These are phyloP conservation scores for Polylopha cassiicola DNA, from an alignment of 2,888 invertebrate species.

Conservation along the genomic window DNA sequence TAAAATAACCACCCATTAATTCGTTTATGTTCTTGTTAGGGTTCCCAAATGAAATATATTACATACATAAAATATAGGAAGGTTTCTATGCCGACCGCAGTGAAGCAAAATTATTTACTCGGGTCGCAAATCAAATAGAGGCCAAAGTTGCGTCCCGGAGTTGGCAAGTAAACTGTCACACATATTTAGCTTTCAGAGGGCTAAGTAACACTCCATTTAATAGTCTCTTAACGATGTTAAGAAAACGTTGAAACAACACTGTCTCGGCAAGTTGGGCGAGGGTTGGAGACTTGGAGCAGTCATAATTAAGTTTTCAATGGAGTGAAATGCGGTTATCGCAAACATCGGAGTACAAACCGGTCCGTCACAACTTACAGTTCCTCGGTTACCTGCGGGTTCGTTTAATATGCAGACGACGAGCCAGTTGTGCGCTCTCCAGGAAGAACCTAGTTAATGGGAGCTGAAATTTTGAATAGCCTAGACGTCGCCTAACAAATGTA, in stretches of 20 bases:
- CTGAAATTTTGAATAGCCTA: neutral
- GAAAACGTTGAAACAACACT: constrained; percentile 41
- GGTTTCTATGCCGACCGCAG: constrained; percentile 13
- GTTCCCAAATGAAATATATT: constrained; percentile 11
- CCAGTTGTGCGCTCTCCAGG: constrained; percentile 5
- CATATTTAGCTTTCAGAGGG: constrained; percentile 34
- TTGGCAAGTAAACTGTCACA: constrained; percentile 28
- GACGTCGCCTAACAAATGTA: too few species aligned
- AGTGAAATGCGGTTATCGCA: constrained; percentile 56
- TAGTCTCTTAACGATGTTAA: constrained; percentile 44
- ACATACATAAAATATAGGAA: constrained; percentile 11
- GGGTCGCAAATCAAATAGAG: constrained; percentile 35
- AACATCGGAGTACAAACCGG: constrained; percentile 44
- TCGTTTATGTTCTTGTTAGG: constrained; percentile 6
- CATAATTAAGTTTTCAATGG: constrained; percentile 63
- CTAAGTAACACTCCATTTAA: constrained; percentile 39
- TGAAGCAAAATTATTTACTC: constrained; percentile 33
- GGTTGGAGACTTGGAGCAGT: constrained; percentile 30
- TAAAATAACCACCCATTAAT: constrained; percentile 9
- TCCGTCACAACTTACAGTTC: constrained; percentile 30
- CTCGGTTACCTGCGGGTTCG: constrained; percentile 33
- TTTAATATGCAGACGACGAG: constrained; percentile 43
- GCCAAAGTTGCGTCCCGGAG: constrained; percentile 26
- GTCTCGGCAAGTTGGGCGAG: constrained; percentile 32
- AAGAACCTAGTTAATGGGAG: neutral